A percentile compares a stretch with the other conserved stretches of the same genome.
Evolutionary conservation across 2,888 invertebrate genomes (phyloP).

Genomic region (Lordiphosa fenestrarum): DNA sequence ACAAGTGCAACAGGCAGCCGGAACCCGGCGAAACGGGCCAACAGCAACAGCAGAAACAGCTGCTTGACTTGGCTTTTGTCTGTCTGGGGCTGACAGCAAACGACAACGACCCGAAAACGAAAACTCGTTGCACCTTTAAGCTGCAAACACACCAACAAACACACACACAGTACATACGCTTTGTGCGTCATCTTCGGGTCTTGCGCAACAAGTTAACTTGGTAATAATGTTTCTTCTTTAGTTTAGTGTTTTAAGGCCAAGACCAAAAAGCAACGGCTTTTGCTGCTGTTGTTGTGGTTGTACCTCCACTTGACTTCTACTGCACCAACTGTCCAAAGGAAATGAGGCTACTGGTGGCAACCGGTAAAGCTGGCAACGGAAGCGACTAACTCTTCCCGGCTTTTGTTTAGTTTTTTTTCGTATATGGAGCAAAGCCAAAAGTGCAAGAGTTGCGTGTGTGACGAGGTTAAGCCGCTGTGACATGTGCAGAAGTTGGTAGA

Average conservation of each 20-base stretch:
- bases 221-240: conserved; percentile 9
- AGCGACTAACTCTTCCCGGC: conserved; percentile 2
- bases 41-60: conserved; percentile 6
- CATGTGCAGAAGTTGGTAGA: too few relatives aligned
- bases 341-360: conserved; percentile 63
- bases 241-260: not conserved
- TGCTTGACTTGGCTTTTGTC: conserved; percentile 11
- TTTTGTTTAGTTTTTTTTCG: not conserved
- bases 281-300: conserved; percentile 38
- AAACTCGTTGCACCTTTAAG: conserved; percentile 9
- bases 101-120: conserved; percentile 7
- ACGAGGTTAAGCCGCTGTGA: too few relatives aligned
- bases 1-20: conserved; percentile 12
- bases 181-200: conserved; percentile 6
- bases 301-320: conserved; percentile 63
- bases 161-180: not conserved
- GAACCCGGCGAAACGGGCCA: conserved; percentile 9
- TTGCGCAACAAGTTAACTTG: conserved; percentile 13
- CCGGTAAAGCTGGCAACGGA: conserved; percentile 33
- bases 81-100: not conserved
- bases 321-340: conserved; percentile 49
- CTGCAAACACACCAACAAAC: not conserved
- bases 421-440: too few relatives aligned
- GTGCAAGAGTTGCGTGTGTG: too few relatives aligned
- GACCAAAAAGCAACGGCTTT: conserved; percentile 23